Conservation (phyloP, 35 echinoderm and acorn worm genomes). For the Heliocidaris tuberculata region DNA sequence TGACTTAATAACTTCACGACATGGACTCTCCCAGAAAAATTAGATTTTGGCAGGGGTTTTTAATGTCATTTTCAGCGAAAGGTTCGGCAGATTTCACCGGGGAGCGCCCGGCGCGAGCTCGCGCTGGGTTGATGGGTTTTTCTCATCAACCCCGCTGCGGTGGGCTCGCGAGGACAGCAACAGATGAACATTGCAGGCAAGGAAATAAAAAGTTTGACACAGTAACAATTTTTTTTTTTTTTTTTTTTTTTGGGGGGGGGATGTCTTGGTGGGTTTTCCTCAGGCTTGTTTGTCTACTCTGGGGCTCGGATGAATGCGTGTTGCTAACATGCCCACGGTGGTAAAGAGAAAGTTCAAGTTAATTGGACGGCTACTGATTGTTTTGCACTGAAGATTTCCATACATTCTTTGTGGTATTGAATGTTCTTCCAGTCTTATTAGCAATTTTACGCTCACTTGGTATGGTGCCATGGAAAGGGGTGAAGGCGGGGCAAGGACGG, state of each 20-base stretch:
- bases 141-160: slow-evolving; percentile 58
- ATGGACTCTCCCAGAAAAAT: slow-evolving; percentile 41
- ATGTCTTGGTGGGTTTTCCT: not conserved
- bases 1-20: slow-evolving; percentile 47
- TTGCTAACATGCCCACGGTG: not conserved
- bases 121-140: slow-evolving; percentile 74
- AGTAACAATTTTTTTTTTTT: slow-evolving; percentile 60
- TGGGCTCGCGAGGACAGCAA: not conserved
- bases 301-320: not conserved
- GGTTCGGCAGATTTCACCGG: slow-evolving; percentile 18
- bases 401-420: not conserved
- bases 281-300: not conserved
- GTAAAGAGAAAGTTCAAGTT: not conserved
- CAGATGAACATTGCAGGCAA: slow-evolving; percentile 23
- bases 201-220: slow-evolving; percentile 33
- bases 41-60: slow-evolving; percentile 44
- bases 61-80: slow-evolving; percentile 48
- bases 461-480: not conserved
- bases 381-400: not conserved
- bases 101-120: slow-evolving; percentile 35
- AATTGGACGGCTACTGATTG: not conserved
- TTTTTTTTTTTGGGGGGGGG: too few species aligned
- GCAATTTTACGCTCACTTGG: not conserved
- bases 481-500: not conserved
- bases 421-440: not conserved